Conservation (phyloP, 2,113 vertebrate species). For the Scolopax mira region DNA sequence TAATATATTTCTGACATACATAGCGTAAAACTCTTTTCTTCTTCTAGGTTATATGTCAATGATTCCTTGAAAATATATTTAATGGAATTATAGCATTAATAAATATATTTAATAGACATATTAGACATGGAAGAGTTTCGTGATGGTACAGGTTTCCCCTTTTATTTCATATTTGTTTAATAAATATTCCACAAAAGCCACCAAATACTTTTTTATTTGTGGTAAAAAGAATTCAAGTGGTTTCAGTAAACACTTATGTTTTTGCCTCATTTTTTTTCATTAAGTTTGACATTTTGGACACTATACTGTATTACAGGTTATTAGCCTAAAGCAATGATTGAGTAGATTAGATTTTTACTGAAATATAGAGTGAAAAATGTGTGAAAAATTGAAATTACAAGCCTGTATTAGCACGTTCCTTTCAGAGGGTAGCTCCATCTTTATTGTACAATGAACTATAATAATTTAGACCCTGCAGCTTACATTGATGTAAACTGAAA, state of each 20-base stretch:
- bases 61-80: neutral
- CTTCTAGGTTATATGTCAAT: neutral
- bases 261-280: neutral
- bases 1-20: neutral
- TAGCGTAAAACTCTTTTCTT: neutral
- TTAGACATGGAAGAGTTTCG: neutral
- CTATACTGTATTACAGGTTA: neutral
- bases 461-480: neutral
- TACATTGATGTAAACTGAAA: neutral
- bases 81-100: neutral
- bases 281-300: conserved; percentile 23
- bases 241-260: neutral
- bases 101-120: neutral
- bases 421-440: neutral
- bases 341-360: conserved; percentile 12
- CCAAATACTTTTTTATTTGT: too few species aligned
- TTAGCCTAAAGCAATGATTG: conserved; percentile 28
- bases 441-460: neutral
- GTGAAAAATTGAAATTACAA: conserved; percentile 19
- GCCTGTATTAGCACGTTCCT: neutral
- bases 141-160: neutral
- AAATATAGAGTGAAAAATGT: conserved; percentile 11
- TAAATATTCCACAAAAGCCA: neutral
- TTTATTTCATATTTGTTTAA: neutral
- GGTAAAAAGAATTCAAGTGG: neutral